Evolutionary conservation across 2,888 invertebrate genomes (phyloP).

Genomic region (Phania funesta): DNA sequence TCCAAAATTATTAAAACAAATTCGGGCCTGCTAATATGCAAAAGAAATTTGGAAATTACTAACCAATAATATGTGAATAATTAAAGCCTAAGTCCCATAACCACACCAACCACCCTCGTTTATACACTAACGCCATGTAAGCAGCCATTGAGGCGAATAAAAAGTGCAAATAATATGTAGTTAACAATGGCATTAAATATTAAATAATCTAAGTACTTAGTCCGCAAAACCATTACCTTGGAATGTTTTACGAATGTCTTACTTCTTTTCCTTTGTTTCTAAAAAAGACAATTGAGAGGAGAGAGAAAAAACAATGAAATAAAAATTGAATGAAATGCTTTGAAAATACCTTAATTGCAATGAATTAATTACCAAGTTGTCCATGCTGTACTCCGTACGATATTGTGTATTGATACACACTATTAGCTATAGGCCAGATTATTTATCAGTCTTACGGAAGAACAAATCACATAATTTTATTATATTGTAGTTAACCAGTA

Average conservation of each 20-base stretch:
- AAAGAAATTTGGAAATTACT: too few relatives aligned
- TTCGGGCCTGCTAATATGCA: too few relatives aligned
- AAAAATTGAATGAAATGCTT: background rate
- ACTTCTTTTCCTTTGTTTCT: background rate
- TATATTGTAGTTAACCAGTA: background rate
- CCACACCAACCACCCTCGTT: background rate
- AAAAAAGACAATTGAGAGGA: background rate
- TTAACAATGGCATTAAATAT: background rate
- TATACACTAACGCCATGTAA: background rate
- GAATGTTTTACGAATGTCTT: background rate
- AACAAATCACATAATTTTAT: background rate
- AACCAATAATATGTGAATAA: too few relatives aligned
- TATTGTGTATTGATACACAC: background rate
- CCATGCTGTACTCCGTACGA: too few relatives aligned
- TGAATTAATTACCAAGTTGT: background rate
- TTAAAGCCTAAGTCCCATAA: background rate
- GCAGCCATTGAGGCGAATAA: background rate
- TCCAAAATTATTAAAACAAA: too few relatives aligned
- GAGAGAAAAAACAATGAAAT: background rate
- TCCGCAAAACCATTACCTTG: background rate
- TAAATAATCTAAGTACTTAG: background rate
- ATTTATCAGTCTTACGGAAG: constrained; percentile 8
- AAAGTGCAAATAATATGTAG: background rate
- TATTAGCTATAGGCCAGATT: constrained; percentile 11
- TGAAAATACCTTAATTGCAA: background rate